These are phyloP conservation scores for Gonioctena quinquepunctata DNA, from an alignment of 1,140 invertebrate species.

Conservation along the genomic window DNA sequence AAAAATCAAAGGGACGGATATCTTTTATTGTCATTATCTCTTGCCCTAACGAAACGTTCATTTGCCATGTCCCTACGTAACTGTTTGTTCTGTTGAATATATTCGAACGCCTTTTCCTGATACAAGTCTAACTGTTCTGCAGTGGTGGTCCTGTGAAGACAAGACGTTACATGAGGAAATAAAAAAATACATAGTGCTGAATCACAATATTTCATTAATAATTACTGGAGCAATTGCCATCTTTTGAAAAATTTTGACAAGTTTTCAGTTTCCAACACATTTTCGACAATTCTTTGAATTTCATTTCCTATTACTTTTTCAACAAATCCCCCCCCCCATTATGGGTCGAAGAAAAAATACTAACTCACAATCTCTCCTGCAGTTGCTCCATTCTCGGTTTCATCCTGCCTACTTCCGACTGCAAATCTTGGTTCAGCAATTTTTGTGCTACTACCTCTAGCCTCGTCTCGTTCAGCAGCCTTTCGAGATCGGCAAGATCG, in stretches of 20 bases:
- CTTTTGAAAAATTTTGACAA: too few relatives aligned
- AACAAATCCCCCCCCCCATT: neutral
- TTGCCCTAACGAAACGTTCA: conserved; percentile 56
- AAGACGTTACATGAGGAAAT: neutral
- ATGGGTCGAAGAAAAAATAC: neutral
- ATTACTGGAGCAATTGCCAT: too few relatives aligned
- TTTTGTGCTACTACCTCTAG: conserved; percentile 60
- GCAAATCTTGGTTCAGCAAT: conserved; percentile 58
- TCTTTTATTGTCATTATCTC: conserved; percentile 38
- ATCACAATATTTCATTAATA: too few relatives aligned
- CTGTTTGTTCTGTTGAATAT: conserved; percentile 60
- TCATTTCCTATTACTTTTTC: too few relatives aligned
- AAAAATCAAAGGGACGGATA: conserved; percentile 48
- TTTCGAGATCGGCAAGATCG: conserved; percentile 58
- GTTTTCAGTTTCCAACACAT: too few relatives aligned
- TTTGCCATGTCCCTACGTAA: conserved; percentile 62
- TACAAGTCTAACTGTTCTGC: conserved; percentile 60
- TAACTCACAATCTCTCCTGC: conserved; percentile 60
- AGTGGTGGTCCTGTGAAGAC: conserved; percentile 55
- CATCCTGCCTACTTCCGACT: conserved; percentile 57
- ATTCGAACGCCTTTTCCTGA: conserved; percentile 61
- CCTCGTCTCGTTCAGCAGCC: conserved; percentile 57
- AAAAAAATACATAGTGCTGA: too few relatives aligned
- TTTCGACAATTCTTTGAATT: too few relatives aligned
- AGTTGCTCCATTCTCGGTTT: conserved; percentile 57